phyloP scores from a whole-genome alignment of 1,140 invertebrate species.

The Drosophila rufa region DNA sequence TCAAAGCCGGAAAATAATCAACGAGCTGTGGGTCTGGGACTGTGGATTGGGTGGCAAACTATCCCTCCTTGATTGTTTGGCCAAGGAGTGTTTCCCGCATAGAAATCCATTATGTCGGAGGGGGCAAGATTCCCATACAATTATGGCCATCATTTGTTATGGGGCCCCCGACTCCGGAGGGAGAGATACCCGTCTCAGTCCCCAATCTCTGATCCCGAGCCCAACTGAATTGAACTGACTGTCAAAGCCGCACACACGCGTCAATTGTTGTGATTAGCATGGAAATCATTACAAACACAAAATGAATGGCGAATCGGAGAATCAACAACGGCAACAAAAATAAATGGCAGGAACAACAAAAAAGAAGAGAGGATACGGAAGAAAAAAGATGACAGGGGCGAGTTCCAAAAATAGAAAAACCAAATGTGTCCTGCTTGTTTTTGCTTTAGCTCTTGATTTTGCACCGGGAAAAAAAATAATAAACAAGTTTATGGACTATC shows the following conservation, averaged over 20 bases:
- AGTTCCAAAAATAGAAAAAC: conserved; percentile 63
- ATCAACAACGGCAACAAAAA: conserved; percentile 48
- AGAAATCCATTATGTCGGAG: conserved; percentile 37
- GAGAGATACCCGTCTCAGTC: background rate
- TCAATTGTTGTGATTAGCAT: conserved; percentile 83
- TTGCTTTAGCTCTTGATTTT: conserved; percentile 26
- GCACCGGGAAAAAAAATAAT: conserved; percentile 3
- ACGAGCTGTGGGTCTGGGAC: background rate
- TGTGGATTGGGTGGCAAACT: conserved; percentile 7
- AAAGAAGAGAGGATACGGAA: conserved; percentile 5
- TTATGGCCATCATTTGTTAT: conserved; percentile 54
- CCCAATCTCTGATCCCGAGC: background rate
- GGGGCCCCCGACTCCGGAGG: conserved; percentile 2
- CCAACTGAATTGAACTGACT: conserved; percentile 34
- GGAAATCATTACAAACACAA: conserved; percentile 79
- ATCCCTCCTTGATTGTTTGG: conserved; percentile 26
- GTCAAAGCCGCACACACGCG: conserved; percentile 69
- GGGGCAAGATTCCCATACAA: conserved; percentile 45
- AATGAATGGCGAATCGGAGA: conserved; percentile 76
- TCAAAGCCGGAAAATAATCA: conserved; percentile 64
- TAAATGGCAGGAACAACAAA: conserved; percentile 19
- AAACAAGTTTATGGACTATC: too few species aligned
- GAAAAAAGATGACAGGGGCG: conserved; percentile 35
- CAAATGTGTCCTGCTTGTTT: conserved; percentile 39
- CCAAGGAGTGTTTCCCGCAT: conserved; percentile 29